A percentile compares a stretch with the other conserved stretches of the same genome.
Conservation (phyloP, 1,140 invertebrate species). For the Dinoponera quadriceps region DNA sequence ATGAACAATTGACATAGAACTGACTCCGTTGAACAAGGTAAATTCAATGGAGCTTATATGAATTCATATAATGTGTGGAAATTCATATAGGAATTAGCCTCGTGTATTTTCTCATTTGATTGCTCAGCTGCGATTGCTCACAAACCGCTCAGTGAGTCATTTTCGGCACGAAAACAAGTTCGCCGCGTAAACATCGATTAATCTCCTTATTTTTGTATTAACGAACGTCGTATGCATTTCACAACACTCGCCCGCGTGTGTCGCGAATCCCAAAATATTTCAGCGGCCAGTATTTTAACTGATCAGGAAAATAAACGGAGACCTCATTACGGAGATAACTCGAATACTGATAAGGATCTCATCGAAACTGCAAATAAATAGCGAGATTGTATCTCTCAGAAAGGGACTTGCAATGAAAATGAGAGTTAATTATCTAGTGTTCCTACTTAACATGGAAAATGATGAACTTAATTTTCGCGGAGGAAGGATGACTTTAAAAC, state of each 20-base stretch:
- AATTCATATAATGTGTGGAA: no score
- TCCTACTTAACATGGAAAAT: constrained; percentile 4
- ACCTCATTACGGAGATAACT: neutral
- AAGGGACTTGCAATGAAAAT: neutral
- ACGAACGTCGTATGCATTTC: no score
- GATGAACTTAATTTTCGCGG: constrained; percentile 17
- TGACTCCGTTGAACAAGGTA: no score
- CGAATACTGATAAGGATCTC: neutral
- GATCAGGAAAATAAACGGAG: neutral
- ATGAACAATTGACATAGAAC: constrained; percentile 39
- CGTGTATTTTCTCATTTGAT: no score
- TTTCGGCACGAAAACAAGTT: constrained; percentile 20
- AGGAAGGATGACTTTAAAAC: neutral
- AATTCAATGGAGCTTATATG: no score
- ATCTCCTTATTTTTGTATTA: constrained; percentile 46
- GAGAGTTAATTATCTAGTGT: constrained; percentile 16
- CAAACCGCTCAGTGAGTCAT: no score
- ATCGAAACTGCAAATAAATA: neutral
- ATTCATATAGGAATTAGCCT: no score
- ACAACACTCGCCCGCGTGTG: no score
- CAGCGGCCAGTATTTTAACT: neutral
- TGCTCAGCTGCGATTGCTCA: no score
- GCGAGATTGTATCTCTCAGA: neutral
- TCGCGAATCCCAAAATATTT: no score
- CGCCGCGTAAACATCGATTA: constrained; percentile 39